These are phyloP conservation scores for Perdita meconis DNA, from an alignment of 2,888 invertebrate genomes.

Conservation along the genomic window DNA sequence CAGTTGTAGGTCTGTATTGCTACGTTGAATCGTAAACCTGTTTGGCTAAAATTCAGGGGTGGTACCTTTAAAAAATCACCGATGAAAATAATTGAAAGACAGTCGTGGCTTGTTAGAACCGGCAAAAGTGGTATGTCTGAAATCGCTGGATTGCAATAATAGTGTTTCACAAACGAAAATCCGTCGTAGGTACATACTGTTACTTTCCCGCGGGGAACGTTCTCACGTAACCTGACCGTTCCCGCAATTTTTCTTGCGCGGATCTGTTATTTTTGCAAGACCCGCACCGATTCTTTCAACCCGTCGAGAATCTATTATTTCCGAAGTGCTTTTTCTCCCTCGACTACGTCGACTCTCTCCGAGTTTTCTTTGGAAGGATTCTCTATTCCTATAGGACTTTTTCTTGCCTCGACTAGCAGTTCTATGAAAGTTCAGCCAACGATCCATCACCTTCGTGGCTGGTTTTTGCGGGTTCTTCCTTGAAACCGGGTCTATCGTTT, in stretches of 20 bases:
- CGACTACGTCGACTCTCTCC: conserved; percentile 18
- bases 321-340: conserved; percentile 1
- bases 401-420: conserved; percentile 10
- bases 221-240: neutral
- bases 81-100: neutral
- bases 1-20: too few relatives aligned
- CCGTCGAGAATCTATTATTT: conserved; percentile 29
- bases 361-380: neutral
- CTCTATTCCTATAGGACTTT: neutral
- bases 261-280: conserved; percentile 17
- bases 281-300: conserved; percentile 10
- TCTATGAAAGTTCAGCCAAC: conserved; percentile 4
- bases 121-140: too few relatives aligned
- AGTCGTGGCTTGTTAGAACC: too few relatives aligned
- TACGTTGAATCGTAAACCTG: too few relatives aligned
- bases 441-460: neutral
- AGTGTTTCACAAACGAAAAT: neutral
- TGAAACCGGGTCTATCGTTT: neutral
- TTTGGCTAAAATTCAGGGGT: too few relatives aligned
- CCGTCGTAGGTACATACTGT: neutral
- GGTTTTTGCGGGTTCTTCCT: neutral
- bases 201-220: conserved; percentile 2
- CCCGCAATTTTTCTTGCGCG: conserved; percentile 7
- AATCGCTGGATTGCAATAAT: neutral
- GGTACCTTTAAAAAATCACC: too few relatives aligned